These are phyloP conservation scores for Plecotus auritus DNA, from an alignment of 2,113 vertebrate genomes.

Conservation along the genomic window DNA sequence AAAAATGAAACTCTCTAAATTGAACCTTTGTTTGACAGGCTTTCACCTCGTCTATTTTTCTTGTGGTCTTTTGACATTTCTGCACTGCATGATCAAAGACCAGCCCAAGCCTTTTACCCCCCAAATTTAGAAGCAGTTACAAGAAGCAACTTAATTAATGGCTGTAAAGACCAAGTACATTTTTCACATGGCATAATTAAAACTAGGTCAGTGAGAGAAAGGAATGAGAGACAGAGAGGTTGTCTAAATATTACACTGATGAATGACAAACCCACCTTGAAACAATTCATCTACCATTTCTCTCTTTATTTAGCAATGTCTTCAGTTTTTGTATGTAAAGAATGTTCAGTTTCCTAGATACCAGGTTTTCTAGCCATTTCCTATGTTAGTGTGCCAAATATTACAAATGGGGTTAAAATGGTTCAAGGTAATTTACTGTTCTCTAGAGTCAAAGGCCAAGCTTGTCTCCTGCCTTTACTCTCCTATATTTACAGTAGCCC, in stretches of 20 bases:
- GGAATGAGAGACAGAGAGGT: constrained; percentile 50
- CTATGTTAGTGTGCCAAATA: background rate
- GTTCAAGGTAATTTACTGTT: background rate
- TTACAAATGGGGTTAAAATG: constrained; percentile 26
- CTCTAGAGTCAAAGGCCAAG: constrained; percentile 16
- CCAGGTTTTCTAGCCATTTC: background rate
- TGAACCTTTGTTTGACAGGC: constrained; percentile 65
- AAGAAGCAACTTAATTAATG: constrained; percentile 72
- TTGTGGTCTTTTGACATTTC: constrained; percentile 72
- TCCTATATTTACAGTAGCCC: background rate
- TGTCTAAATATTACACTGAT: constrained; percentile 74
- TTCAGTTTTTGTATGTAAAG: constrained; percentile 44
- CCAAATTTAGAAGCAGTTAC: constrained; percentile 69
- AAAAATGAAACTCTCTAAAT: constrained; percentile 72
- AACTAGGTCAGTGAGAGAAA: constrained; percentile 65
- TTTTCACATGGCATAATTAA: constrained; percentile 73
- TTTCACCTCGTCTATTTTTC: constrained; percentile 62
- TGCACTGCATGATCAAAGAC: constrained; percentile 74
- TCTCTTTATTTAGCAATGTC: constrained; percentile 58
- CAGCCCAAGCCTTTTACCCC: constrained; percentile 39
- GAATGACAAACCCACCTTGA: constrained; percentile 49
- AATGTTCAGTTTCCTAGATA: constrained; percentile 32
- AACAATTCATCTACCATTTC: constrained; percentile 63
- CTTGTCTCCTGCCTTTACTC: background rate
- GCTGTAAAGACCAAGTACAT: constrained; percentile 56